Percentiles rank a stretch among this genome's conserved stretches.
phyloP scores from a whole-genome alignment of 2,888 invertebrate genomes.

The Nemapogon koenigi region DNA sequence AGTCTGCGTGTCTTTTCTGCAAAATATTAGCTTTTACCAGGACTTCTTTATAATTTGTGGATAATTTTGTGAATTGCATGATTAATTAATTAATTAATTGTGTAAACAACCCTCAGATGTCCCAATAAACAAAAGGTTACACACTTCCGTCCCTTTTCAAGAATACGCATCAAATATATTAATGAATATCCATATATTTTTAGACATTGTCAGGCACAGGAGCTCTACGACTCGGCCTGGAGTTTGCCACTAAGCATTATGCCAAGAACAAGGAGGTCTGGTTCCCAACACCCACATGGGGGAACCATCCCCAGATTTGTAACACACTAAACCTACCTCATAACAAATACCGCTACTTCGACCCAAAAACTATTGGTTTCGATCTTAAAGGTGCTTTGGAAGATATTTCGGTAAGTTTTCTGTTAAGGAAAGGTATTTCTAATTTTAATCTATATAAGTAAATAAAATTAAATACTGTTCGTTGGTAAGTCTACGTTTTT shows the following conservation, averaged over 20 bases:
- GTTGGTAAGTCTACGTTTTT: no score
- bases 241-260: constrained; percentile 84
- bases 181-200: not conserved
- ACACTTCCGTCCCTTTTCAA: no score
- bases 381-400: constrained; percentile 89
- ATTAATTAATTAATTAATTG: no score
- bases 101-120: no score
- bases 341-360: constrained; percentile 93
- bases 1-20: no score
- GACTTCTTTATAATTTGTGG: no score
- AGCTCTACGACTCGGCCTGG: constrained; percentile 90
- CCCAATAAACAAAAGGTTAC: no score
- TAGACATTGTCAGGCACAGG: constrained; percentile 97
- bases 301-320: constrained; percentile 96
- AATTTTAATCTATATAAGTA: no score
- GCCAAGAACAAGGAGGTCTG: constrained; percentile 82
- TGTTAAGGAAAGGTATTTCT: no score
- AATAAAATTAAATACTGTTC: no score
- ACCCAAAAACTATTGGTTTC: constrained; percentile 91
- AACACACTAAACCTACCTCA: constrained; percentile 85
- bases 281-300: constrained; percentile 95
- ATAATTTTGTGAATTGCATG: no score
- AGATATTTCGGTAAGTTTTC: constrained; percentile 79
- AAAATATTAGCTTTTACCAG: no score
- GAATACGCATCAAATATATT: not conserved